Base-by-base conservation (phyloP, 2,888 invertebrate genomes). In the Shargacucullia verbasci region DNA sequence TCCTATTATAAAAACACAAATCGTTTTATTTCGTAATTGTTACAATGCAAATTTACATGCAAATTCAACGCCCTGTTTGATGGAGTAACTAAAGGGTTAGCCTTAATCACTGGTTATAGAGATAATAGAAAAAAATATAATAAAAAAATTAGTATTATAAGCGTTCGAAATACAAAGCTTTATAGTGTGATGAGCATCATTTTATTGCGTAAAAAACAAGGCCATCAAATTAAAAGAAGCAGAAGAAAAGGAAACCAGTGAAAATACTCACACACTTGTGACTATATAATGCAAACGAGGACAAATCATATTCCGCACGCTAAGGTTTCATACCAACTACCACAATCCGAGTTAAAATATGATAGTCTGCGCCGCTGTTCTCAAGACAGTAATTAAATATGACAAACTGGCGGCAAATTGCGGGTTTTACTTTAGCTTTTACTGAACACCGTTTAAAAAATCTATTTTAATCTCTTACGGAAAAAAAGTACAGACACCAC, bases 341-440 rank as follows among this genome's bases (percentile, higher is more conserved):
- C 47, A 46, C 63, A 71, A 50, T 48, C 53, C 43, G 44, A 46
- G 47, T 56, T 56, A 70, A 69, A 59, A 59, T 62, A 67, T 59
- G 62, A 43, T 56, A 47, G 54, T 39, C 59, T 55, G 52, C 27
- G 55, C 54, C 49, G 52, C 64, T 68, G 64, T 71, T 71, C 72
- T 70, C 66, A 62, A 72, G 64, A 68, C 68, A 57, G 54, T 71
- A 64, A 71, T 71, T 71, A 72, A 71, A 71, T 72, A 64, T 72
- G 70, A 72, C 58, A 60, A 71, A 71, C 57, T 68, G 60, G 55
- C 47, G 52, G 57, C 49, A 68, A 70, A 71, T 71, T 58, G 47
- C 40, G 49, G 52, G 38, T 46, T 55, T 68, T 53, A 52, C 58
- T 55, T 40, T 53, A 59, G 41, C 45, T 65, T 64, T 53, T 44